These are phyloP conservation scores for Chiloscyllium plagiosum DNA, from an alignment of 2,113 vertebrate species.

Conservation along the genomic window DNA sequence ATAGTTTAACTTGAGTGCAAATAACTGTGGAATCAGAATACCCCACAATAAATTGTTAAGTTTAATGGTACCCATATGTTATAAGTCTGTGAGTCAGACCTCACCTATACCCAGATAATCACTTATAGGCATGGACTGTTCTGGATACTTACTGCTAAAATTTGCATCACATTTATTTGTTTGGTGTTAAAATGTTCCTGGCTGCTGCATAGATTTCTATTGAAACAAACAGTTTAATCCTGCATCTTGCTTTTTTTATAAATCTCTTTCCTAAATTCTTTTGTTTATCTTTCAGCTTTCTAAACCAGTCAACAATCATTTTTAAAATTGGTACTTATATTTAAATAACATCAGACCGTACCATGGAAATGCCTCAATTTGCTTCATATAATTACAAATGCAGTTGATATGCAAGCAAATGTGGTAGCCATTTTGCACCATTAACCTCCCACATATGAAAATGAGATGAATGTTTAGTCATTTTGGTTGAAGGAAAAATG, in stretches of 20 bases:
- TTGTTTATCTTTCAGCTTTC: not conserved
- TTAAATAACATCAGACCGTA: not conserved
- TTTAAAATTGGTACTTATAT: not conserved
- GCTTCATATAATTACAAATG: not conserved
- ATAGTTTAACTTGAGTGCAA: constrained; percentile 11
- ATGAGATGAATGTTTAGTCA: not conserved
- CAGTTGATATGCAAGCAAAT: not conserved
- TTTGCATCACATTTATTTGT: not conserved
- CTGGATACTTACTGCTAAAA: not conserved
- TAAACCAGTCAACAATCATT: not conserved
- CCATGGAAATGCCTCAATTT: not conserved
- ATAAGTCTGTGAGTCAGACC: not conserved
- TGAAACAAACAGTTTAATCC: not conserved
- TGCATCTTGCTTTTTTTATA: not conserved
- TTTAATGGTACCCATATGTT: constrained; percentile 31
- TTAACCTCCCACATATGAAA: not conserved
- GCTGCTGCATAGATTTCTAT: not conserved
- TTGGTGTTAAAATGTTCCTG: not conserved
- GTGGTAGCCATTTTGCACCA: not conserved
- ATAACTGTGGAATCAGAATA: constrained; percentile 31
- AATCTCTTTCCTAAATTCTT: not conserved
- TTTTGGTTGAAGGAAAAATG: not conserved
- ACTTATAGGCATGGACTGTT: not conserved
- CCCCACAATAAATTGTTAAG: not conserved
- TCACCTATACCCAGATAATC: constrained; percentile 1